A percentile compares a stretch with the other conserved stretches of the same genome.
Evolutionary conservation across 2,888 invertebrate genomes (phyloP).

Genomic region (Opisthograptis luteolata): DNA sequence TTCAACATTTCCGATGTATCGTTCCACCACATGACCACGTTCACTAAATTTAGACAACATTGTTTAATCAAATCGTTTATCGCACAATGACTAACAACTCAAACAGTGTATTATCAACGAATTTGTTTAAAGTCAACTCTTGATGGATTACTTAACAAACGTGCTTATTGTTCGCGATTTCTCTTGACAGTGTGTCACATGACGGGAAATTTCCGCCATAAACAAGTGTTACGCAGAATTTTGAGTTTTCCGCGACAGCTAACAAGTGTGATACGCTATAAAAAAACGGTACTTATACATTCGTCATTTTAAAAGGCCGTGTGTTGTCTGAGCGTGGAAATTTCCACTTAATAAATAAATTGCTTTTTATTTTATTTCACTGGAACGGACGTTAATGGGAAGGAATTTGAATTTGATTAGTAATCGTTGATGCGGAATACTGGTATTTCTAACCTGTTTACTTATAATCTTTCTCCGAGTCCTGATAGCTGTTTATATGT

Average conservation of each 20-base stretch:
- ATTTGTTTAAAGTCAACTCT: slow-evolving; percentile 51
- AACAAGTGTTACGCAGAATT: background rate
- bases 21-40: background rate
- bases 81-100: slow-evolving; percentile 27
- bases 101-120: slow-evolving; percentile 35
- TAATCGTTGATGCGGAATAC: background rate
- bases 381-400: background rate
- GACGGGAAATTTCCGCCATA: slow-evolving; percentile 52
- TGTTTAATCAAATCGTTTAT: slow-evolving; percentile 23
- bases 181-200: slow-evolving; percentile 40
- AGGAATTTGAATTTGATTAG: background rate
- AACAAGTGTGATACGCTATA: too few species aligned
- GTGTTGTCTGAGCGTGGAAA: background rate
- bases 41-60: slow-evolving; percentile 25
- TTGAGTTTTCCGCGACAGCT: too few species aligned
- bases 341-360: background rate
- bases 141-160: slow-evolving; percentile 58
- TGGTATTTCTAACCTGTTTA: slow-evolving; percentile 4
- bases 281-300: too few species aligned
- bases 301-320: too few species aligned
- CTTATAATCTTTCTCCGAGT: slow-evolving; percentile 1
- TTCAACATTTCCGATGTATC: background rate
- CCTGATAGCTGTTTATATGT: background rate
- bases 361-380: background rate
- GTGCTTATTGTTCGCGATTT: slow-evolving; percentile 38